Evolutionary conservation across 2,888 invertebrate species (phyloP), one percentile per base, ranked within the genome.

Genomic region (Dryobota labecula): DNA sequence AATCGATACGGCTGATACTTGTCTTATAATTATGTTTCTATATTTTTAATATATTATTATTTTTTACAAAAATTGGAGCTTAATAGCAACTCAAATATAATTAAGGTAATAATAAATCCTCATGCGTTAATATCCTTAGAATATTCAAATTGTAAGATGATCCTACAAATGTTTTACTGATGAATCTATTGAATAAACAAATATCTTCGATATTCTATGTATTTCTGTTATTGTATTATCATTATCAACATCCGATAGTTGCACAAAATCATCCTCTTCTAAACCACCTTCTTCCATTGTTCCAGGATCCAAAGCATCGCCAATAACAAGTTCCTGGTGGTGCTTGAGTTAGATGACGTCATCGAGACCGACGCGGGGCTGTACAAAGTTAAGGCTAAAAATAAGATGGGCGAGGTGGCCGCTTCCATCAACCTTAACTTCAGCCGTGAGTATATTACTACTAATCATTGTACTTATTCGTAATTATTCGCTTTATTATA

Each of bases 371-470:
- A 99, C 94, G 99, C 99, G 90, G 99, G 99, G 94, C 97, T 99
- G 87, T 99, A 99, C 97, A 98, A 99, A 96, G 99, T 99, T 94
- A 98, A 98, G 96, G 99, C 99, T 88, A 99, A 98, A 96, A 99
- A 99, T 95, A 98, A 98, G 96, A 98, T 98, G 97, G 99, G 99
- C 92, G 99, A 99, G 97, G 99, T 99, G 93, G 98, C 99, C 90
- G 99, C 99, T 88, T 99, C 99, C 91, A 99, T 99, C 95, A 99
- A 99, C 94, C 97, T 99, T 94, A 99, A 99, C 97, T 99, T 99
- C 94, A 99, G 98, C 96, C 99, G 99, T 99, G 96, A 98, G 99
- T 98, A 92, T 68, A 58, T 2, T 33, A n/a, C 20, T 62, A 47
- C 18, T 27, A 7, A 18, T 43, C 0, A 7, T 9, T 43, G 11